Percentiles rank a stretch among this genome's conserved stretches.
phyloP scores from a whole-genome alignment of 2,888 invertebrate genomes.

The Myopa tessellatipennis region DNA sequence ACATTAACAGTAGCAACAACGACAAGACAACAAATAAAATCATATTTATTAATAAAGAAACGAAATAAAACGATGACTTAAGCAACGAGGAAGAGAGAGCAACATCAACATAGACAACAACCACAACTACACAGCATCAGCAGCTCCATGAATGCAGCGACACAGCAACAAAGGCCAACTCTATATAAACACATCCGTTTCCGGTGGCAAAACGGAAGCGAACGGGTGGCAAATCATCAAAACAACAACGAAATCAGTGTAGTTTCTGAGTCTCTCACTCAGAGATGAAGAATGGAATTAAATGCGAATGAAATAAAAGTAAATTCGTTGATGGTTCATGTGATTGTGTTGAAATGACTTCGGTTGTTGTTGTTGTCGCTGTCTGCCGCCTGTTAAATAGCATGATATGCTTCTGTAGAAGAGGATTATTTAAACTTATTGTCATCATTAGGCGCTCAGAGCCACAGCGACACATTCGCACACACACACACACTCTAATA shows the following conservation, averaged over 20 bases:
- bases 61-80: neutral
- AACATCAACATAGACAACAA: neutral
- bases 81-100: neutral
- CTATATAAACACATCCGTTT: constrained; percentile 32
- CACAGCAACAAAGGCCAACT: constrained; percentile 3
- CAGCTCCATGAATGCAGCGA: neutral
- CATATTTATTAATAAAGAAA: neutral
- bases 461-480: too few species aligned
- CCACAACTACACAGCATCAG: neutral
- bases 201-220: constrained; percentile 29
- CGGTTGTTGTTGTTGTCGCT: constrained; percentile 5
- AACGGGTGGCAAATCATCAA: constrained; percentile 17
- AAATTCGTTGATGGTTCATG: constrained; percentile 5
- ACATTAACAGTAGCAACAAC: neutral
- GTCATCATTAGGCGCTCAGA: neutral
- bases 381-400: constrained; percentile 13
- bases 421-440: constrained; percentile 24
- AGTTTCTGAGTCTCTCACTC: neutral
- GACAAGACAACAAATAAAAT: neutral
- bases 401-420: neutral
- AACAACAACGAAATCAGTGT: neutral
- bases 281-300: constrained; percentile 7
- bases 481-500: neutral
- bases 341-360: neutral
- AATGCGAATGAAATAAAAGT: neutral